Evolutionary conservation across 2,113 vertebrate species (phyloP), one percentile per base, ranked within the genome.

Genomic region (Semnornis frantzii): DNA sequence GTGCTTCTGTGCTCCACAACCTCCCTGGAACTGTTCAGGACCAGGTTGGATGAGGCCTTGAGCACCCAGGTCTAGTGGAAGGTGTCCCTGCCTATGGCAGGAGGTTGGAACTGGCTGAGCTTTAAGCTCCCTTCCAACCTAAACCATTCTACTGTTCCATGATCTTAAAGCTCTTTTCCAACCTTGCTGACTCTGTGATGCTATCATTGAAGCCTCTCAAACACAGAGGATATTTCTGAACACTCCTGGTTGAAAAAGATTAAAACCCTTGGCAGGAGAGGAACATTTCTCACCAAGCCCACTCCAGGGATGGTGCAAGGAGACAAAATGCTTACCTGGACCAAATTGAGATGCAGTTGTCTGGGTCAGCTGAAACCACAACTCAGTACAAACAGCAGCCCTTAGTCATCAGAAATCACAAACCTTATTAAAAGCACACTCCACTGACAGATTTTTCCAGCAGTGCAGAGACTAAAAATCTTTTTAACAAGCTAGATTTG

Each of bases 351-450:
- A 3, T 2, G 20, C 65, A 39, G 48, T 55, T 55, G 59, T 3
- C 59, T 54, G 78, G 71, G 64, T 63, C 91, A 92, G 58, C 85
- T 83, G 57, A 39, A 83, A 65, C 64, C 15, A 8, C 30, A 82
- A 52, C 54, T 57, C 82, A 7, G 52, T 1, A 58, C 48, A 81
- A 44, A 7, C 12, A 0, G 0, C 5, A 58, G 48, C 12, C 57
- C 76, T 64, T 42, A 52, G 50, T 50, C 76, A 72, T 54, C 77
- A 82, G n/a, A 33, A 60, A 58, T 58, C 52, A 21, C 2, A 9
- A 8, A 1, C 48, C 46, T 78, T 39, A 81, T 58, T 83, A 68
- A 87, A 85, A 68, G 54, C 4, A 60, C 2, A 39, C 34, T 44
- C 30, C 11, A 34, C 1, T 15, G 69, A 71, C 46, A 27, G 52